phyloP scores from a whole-genome alignment of 2,797 vertebrate genomes.

The Semaprochilodus insignis region DNA sequence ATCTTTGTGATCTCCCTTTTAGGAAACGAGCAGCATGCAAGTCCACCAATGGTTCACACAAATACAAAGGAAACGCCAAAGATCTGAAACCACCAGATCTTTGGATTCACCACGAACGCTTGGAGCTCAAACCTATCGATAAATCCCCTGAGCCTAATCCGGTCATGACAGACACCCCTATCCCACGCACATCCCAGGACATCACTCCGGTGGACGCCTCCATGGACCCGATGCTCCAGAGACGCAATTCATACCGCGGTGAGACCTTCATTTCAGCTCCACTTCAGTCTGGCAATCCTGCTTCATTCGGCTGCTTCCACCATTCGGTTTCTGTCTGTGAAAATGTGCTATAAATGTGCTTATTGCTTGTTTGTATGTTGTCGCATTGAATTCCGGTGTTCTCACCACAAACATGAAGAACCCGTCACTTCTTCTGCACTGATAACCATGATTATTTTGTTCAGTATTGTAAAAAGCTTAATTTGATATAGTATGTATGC shows the following conservation, averaged over 20 bases:
- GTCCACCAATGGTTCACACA: constrained; percentile 94
- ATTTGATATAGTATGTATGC: too few species aligned
- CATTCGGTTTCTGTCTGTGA: constrained; percentile 40
- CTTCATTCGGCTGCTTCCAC: constrained; percentile 46
- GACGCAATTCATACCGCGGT: constrained; percentile 96
- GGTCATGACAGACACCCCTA: constrained; percentile 96
- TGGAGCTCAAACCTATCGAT: constrained; percentile 97
- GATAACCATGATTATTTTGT: neutral
- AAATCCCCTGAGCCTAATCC: constrained; percentile 97
- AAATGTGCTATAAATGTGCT: neutral
- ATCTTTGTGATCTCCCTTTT: constrained; percentile 13
- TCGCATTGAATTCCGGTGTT: constrained; percentile 22
- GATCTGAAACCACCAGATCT: constrained; percentile 98
- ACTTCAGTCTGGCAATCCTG: constrained; percentile 8
- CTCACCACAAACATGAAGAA: constrained; percentile 12
- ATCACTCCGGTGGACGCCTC: constrained; percentile 92
- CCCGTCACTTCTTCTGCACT: neutral
- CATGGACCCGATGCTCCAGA: constrained; percentile 92
- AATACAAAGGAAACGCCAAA: constrained; percentile 97
- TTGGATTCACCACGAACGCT: constrained; percentile 97
- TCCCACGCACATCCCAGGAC: constrained; percentile 95
- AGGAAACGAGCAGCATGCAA: constrained; percentile 97
- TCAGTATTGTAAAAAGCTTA: too few species aligned
- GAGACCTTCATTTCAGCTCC: constrained; percentile 55
- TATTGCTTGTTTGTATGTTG: constrained; percentile 23